Base-by-base conservation (phyloP, 2,113 vertebrate species). In the Rhinopomastus cyanomelas region DNA sequence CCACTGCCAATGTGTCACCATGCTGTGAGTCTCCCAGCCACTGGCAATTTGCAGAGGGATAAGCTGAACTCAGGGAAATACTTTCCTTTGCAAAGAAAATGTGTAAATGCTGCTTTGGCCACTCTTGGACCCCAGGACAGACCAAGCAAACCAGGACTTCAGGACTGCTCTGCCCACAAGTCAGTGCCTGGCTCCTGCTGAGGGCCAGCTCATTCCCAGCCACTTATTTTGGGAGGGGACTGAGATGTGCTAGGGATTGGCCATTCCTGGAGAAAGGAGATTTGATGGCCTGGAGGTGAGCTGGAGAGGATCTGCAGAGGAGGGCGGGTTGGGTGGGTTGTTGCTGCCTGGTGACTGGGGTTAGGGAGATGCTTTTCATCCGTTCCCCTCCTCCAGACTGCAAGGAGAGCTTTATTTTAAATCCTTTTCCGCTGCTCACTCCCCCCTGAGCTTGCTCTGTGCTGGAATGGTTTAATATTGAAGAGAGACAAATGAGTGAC, bases 401-500 rank as follows among this genome's bases (percentile, higher is more conserved):
- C 21, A 60, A 76, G 67, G 46, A 67, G 36, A 93, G 81, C 75
- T 85, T 93, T 85, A 52, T 87, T 89, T 61, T 89, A 68, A 92
- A 89, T 59, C 71, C 69, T 68, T 56, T 29, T 39, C 82, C 8
- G 7, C 67, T 39, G 76, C 87, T 75, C 4, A 1, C 61, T 85
- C 76, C 56, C 36, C 51, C 16, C 16, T 1, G 9, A 72, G 90
- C 90, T 91, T 3, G 8, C 15, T 0, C 80, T 23, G 76, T 56
- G 91, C 87, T 64, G 76, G 74, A 81, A 65, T 1, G 66, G 80
- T 61, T 90, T 92, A 90, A 90, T 85, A 87, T 57, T 73, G 85
- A 87, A 90, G 88, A 93, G 86, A 92, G 73, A 92, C 86, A 87
- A 92, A 94, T 44, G 85, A 94, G 87, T 95, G 94, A 96, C 90